A percentile compares a stretch with the other conserved stretches of the same genome.
These are phyloP conservation scores for Lamprotornis superbus DNA, from an alignment of 2,113 vertebrate species.

Conservation along the genomic window DNA sequence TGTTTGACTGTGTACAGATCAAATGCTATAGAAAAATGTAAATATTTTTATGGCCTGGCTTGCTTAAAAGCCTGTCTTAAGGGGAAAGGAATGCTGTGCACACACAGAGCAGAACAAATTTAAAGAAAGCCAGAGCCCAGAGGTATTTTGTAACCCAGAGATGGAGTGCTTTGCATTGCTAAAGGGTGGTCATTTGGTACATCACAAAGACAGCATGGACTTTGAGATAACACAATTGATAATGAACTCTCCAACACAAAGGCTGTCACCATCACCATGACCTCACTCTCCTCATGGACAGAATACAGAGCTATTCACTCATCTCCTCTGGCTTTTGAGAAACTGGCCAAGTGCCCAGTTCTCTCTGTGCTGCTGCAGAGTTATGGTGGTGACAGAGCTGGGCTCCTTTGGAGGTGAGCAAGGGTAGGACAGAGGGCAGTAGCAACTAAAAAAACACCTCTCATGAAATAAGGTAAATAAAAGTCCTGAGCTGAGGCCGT, in stretches of 20 bases:
- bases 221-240: not conserved
- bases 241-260: not conserved
- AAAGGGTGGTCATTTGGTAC: not conserved
- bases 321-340: not conserved
- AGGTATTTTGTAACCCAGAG: not conserved
- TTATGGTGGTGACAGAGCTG: not conserved
- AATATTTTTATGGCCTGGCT: slow-evolving; percentile 43
- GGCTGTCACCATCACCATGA: not conserved
- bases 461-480: not conserved
- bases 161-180: not conserved
- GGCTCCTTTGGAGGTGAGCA: not conserved
- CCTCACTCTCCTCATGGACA: not conserved
- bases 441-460: not conserved
- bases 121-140: slow-evolving; percentile 32
- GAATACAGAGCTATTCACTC: not conserved
- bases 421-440: not conserved
- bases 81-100: slow-evolving; percentile 37
- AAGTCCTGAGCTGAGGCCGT: not conserved
- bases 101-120: not conserved
- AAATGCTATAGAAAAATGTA: slow-evolving; percentile 44
- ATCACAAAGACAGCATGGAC: not conserved
- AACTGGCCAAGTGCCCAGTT: not conserved
- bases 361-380: not conserved
- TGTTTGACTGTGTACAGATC: not conserved
- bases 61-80: slow-evolving; percentile 35